Evolutionary conservation across 1,140 invertebrate genomes (phyloP).

Genomic region (Arion vulgaris): DNA sequence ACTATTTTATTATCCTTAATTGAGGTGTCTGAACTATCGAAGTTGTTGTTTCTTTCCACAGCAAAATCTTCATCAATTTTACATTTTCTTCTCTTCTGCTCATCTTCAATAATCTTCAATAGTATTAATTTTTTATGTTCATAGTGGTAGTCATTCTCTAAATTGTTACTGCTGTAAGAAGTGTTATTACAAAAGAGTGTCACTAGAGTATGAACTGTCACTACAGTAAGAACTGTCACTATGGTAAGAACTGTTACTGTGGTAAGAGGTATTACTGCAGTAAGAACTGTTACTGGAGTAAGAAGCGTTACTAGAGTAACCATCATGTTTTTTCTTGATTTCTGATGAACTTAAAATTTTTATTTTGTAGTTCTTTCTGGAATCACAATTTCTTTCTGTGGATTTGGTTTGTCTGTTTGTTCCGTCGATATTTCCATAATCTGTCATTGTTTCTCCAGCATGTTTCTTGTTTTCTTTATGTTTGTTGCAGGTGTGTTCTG

Average conservation of each 20-base stretch:
- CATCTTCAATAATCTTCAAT: neutral
- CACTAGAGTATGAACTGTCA: neutral
- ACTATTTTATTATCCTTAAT: neutral
- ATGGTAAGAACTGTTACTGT: neutral
- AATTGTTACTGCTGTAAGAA: neutral
- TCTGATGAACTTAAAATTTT: neutral
- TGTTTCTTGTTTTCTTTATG: neutral
- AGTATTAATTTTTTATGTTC: neutral
- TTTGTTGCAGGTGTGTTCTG: neutral
- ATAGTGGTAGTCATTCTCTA: neutral
- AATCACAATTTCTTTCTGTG: neutral
- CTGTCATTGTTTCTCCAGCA: neutral
- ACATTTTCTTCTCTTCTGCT: neutral
- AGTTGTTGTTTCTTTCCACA: neutral
- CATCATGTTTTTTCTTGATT: neutral
- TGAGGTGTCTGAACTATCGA: neutral
- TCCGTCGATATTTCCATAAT: neutral
- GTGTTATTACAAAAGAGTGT: neutral
- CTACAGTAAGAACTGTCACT: neutral
- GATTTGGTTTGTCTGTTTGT: neutral
- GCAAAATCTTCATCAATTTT: neutral
- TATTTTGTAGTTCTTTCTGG: neutral
- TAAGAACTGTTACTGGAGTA: neutral
- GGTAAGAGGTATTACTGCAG: neutral
- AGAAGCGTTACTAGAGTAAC: neutral